Base-by-base conservation (phyloP, 2,888 invertebrate genomes). In the Acleris laterana region DNA sequence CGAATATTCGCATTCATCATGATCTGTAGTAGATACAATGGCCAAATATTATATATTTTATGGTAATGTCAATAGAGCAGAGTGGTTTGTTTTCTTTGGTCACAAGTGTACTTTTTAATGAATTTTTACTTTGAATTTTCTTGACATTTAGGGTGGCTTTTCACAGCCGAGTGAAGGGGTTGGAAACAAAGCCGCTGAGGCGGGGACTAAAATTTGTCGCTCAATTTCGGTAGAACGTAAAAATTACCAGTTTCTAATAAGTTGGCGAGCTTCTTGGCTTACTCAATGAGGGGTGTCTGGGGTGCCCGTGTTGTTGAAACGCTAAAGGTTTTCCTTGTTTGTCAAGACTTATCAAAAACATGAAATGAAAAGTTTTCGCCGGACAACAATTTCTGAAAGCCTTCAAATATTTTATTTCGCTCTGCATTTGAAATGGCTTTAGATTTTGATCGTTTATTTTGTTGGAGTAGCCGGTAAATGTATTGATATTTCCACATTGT, bases 401-500 rank as follows among this genome's bases (percentile, higher is more conserved):
- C 16, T 13, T n/a, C 7, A 32, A 32, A 25, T 16, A 52, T 52
- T 52, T 25, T 7, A 52, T 28, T 52, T n/a, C n/a, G 9, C 17
- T 17, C 17, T 3, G 28, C 25, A 52, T 52, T 51, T 28, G n/a
- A 52, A 32, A 28, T 52, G 7, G 52, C 17, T n/a, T 7, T 52
- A 52, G 52, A 17, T 3, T 28, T 5, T 32, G 38, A 13, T 4
- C 38, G 25, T 50, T 13, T 28, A 28, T 28, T 52, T 52, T 52
- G 52, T 28, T 28, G 16, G 52, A 46, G 46, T 46, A 46, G 46
- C n/a, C 46, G 46, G 46, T 46, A 46, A 44, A 46, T 17, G 7
- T 51, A 51, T 60, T 50, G 50, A 22, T 38, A 38, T 50, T 51
- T 48, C 46, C 44, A 32, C 60, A 56, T 77, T 78, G 77, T 76